Evolutionary conservation across 2,797 vertebrate species (phyloP).

Genomic region (Avahi laniger): DNA sequence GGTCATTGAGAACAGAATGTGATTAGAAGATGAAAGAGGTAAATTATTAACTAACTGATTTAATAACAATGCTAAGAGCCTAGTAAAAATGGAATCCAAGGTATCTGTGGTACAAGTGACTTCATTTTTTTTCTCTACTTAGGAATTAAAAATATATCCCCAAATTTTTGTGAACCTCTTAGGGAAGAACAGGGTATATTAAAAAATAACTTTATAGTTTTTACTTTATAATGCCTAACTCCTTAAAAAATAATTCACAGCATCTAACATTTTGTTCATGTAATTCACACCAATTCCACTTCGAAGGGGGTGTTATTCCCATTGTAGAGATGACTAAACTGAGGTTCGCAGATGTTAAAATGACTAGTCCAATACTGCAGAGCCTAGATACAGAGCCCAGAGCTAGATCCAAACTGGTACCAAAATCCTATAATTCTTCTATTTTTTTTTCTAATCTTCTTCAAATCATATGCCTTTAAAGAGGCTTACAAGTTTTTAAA

Average conservation of each 20-base stretch:
- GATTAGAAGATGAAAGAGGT: neutral
- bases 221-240: neutral
- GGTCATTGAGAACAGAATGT: neutral
- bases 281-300: neutral
- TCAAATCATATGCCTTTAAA: neutral
- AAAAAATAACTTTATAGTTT: neutral
- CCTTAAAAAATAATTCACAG: neutral
- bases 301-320: neutral
- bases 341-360: neutral
- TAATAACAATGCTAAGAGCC: neutral
- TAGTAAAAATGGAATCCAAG: neutral
- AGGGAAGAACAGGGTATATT: neutral
- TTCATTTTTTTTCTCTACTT: neutral
- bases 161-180: neutral
- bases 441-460: neutral
- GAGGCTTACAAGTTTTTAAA: neutral
- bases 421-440: neutral
- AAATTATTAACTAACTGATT: neutral
- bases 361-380: neutral
- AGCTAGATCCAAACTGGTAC: neutral
- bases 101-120: neutral
- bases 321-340: neutral
- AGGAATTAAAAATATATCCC: neutral
- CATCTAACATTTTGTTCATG: neutral
- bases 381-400: neutral